Percentiles rank a stretch among this genome's conserved stretches.
phyloP scores from a whole-genome alignment of 2,888 invertebrate species.

The Drosophila neonasuta region DNA sequence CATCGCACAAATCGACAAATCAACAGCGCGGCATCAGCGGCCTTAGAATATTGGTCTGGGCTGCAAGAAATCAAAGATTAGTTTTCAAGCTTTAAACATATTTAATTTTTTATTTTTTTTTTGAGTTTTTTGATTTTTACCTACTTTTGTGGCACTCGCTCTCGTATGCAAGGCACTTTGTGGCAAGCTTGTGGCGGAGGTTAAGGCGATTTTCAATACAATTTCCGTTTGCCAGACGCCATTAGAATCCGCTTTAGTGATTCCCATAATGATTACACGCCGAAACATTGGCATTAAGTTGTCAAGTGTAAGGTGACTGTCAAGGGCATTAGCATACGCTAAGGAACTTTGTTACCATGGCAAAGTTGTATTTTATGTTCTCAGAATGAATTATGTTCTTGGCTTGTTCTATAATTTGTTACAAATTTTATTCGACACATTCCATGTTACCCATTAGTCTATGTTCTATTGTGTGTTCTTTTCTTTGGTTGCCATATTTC shows the following conservation, averaged over 20 bases:
- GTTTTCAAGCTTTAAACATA: neutral
- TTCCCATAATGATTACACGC: constrained; percentile 65
- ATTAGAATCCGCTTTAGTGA: constrained; percentile 71
- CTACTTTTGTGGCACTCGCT: neutral
- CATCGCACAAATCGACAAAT: constrained; percentile 44
- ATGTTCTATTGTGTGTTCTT: constrained; percentile 7
- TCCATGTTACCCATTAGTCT: neutral
- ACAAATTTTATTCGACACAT: neutral
- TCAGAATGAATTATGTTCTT: neutral
- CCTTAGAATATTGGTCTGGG: constrained; percentile 56
- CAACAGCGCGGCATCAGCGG: constrained; percentile 27
- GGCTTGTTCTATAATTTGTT: neutral
- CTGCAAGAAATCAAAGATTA: constrained; percentile 59
- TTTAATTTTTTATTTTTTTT: neutral
- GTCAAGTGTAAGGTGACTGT: constrained; percentile 46
- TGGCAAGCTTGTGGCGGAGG: constrained; percentile 29
- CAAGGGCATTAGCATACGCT: constrained; percentile 32
- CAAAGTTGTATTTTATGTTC: neutral
- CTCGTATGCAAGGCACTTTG: neutral
- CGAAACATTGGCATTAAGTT: constrained; percentile 51
- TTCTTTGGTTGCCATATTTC: no score
- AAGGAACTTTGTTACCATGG: constrained; percentile 7
- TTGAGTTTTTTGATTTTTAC: neutral
- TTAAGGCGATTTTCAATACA: constrained; percentile 62
- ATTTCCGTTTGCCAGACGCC: constrained; percentile 70